phyloP scores from a whole-genome alignment of 2,113 vertebrate genomes.

The Sitta europaea region DNA sequence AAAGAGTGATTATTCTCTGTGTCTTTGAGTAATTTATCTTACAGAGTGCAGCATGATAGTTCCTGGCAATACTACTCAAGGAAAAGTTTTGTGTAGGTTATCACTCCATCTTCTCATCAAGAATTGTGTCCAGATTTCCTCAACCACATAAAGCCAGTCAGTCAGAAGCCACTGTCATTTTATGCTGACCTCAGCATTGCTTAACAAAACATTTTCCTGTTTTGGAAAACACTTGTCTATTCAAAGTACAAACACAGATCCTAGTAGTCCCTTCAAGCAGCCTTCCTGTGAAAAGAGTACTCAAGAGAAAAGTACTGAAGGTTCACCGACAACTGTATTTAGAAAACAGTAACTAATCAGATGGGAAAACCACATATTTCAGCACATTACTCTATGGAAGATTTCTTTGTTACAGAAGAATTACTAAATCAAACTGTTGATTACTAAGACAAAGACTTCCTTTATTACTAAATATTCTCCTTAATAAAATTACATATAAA shows the following conservation, averaged over 20 bases:
- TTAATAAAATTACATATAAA: neutral
- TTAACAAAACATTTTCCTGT: conserved; percentile 5
- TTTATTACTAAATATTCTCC: neutral
- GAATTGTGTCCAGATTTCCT: neutral
- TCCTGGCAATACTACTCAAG: neutral
- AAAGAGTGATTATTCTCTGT: neutral
- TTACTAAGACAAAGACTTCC: neutral
- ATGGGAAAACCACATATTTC: conserved; percentile 1
- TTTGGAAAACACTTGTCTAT: conserved; percentile 2
- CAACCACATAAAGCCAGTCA: neutral
- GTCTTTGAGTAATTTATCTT: neutral
- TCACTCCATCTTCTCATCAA: neutral
- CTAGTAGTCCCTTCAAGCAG: neutral
- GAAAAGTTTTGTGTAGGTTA: neutral
- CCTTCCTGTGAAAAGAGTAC: neutral
- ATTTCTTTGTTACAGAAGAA: neutral
- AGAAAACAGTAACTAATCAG: neutral
- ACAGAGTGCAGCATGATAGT: neutral
- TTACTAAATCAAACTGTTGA: neutral
- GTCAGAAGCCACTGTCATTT: neutral
- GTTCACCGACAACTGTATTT: conserved; percentile 12
- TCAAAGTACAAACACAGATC: neutral
- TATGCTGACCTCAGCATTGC: neutral
- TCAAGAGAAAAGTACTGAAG: neutral
- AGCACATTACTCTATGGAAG: neutral